Conservation (phyloP, 2,797 vertebrate genomes). For the Lacerta agilis region DNA sequence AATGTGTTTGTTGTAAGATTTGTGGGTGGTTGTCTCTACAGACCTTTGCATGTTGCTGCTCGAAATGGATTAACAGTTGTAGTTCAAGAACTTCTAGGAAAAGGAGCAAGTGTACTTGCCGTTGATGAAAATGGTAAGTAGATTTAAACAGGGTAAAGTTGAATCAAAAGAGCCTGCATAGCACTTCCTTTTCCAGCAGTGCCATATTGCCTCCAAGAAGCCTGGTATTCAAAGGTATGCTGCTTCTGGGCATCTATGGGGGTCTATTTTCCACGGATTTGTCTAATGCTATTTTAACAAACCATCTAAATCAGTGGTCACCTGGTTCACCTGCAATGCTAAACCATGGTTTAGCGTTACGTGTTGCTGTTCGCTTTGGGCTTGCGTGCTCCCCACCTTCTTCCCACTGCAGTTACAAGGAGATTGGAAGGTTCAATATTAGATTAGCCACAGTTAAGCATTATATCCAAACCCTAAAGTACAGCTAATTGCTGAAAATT, state of each 20-base stretch:
- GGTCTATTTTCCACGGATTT: neutral
- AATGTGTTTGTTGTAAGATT: neutral
- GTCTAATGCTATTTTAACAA: neutral
- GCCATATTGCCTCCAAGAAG: neutral
- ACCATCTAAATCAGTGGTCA: neutral
- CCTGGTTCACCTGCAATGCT: neutral
- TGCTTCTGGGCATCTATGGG: neutral
- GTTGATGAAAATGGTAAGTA: constrained; percentile 97
- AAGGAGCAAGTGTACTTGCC: constrained; percentile 95
- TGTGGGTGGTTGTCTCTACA: constrained; percentile 67
- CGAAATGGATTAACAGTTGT: constrained; percentile 96
- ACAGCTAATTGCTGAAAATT: neutral
- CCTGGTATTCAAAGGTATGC: neutral
- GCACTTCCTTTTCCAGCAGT: neutral
- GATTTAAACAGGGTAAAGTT: constrained; percentile 20
- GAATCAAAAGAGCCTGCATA: neutral
- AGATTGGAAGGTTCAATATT: neutral
- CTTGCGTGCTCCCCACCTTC: neutral
- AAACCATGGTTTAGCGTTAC: neutral
- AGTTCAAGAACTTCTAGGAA: constrained; percentile 95
- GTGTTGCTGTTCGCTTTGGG: neutral
- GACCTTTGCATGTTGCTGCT: constrained; percentile 97
- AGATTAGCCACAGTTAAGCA: neutral
- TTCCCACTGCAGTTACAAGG: neutral
- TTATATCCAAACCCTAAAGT: neutral